Evolutionary conservation across 2,113 vertebrate genomes (phyloP).

Genomic region (Sciurus niger): DNA sequence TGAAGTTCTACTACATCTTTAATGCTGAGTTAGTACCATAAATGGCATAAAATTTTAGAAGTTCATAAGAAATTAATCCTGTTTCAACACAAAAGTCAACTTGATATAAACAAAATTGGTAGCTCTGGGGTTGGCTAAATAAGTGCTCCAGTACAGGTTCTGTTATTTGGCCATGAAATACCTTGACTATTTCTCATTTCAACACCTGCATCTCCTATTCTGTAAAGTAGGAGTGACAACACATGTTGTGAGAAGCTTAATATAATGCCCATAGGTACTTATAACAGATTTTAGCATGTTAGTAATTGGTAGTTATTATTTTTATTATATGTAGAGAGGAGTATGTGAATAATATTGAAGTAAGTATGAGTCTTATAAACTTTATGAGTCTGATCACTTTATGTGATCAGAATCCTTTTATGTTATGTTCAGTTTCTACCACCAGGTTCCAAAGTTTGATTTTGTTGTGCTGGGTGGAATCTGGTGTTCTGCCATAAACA

Average conservation of each 20-base stretch:
- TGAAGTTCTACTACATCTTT: not conserved
- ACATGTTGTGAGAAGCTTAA: not conserved
- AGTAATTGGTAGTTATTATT: not conserved
- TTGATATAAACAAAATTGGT: not conserved
- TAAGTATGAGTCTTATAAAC: not conserved
- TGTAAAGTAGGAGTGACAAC: not conserved
- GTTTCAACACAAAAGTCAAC: slow-evolving; percentile 31
- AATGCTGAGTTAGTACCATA: not conserved
- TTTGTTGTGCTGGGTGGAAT: not conserved
- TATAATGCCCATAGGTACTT: not conserved
- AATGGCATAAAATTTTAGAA: slow-evolving; percentile 1
- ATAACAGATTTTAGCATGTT: not conserved
- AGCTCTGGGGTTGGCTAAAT: not conserved
- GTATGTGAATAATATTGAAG: not conserved
- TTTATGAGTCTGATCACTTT: not conserved
- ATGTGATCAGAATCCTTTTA: not conserved
- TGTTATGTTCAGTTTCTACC: not conserved
- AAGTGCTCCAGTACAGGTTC: not conserved
- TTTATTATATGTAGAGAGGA: not conserved
- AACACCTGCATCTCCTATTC: not conserved
- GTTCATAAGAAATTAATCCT: not conserved
- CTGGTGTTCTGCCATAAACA: not conserved
- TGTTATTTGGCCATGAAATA: not conserved
- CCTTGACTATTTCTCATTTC: not conserved
- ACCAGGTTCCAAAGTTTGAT: not conserved